A percentile compares a stretch with the other conserved stretches of the same genome.
phyloP scores from a whole-genome alignment of 2,113 vertebrate genomes.

The Bettongia penicillata region DNA sequence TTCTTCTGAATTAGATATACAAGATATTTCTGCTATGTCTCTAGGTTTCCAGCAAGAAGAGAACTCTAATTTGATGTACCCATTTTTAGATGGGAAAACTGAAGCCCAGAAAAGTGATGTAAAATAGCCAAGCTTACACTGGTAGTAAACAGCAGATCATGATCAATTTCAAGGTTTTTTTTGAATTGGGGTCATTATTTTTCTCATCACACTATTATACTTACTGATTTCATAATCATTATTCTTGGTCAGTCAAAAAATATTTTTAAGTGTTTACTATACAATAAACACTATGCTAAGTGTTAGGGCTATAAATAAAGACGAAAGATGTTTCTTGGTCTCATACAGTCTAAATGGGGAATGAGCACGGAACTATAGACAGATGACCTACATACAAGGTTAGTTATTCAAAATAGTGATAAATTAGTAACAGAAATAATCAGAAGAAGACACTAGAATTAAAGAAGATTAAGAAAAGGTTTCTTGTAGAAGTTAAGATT shows the following conservation, averaged over 20 bases:
- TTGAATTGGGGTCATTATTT: neutral
- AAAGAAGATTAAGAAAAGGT: too few species aligned
- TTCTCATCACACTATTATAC: neutral
- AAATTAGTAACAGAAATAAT: too few species aligned
- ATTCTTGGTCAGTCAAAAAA: neutral
- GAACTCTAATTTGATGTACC: neutral
- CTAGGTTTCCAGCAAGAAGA: neutral
- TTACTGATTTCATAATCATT: neutral
- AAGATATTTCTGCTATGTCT: neutral
- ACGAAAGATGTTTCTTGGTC: neutral
- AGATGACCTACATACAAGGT: neutral
- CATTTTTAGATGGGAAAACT: neutral
- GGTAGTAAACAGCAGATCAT: accelerated
- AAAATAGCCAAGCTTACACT: accelerated
- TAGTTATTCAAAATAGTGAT: neutral
- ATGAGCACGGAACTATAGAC: neutral
- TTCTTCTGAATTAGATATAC: neutral
- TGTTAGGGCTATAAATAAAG: neutral
- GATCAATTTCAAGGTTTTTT: too few species aligned
- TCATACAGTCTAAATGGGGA: neutral
- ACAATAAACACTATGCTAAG: neutral
- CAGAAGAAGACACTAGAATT: too few species aligned
- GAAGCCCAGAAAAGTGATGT: neutral
- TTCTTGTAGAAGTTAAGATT: too few species aligned
- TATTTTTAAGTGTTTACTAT: neutral